Percentiles rank a stretch among this genome's conserved stretches.
Evolutionary conservation across 2,888 invertebrate species (phyloP).

Genomic region (Geotrupes spiniger): DNA sequence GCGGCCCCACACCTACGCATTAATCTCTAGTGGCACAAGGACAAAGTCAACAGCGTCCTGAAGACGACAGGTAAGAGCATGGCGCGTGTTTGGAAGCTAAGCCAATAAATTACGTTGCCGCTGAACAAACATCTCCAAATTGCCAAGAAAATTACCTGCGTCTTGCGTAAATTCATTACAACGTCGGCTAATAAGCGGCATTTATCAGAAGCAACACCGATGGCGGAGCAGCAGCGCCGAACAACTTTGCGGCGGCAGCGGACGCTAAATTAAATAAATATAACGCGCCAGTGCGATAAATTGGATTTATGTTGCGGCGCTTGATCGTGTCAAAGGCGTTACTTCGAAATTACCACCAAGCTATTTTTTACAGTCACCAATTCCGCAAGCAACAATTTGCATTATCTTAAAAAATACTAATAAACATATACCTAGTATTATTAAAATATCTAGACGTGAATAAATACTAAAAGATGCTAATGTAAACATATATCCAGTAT

Average conservation of each 20-base stretch:
- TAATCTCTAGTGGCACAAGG: slow-evolving; percentile 21
- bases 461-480: too few relatives aligned
- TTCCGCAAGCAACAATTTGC: too few relatives aligned
- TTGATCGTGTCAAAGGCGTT: too few relatives aligned
- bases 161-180: slow-evolving; percentile 45
- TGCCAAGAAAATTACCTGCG: slow-evolving; percentile 49
- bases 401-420: too few relatives aligned
- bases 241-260: neutral
- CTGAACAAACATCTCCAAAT: slow-evolving; percentile 48
- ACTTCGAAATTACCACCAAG: too few relatives aligned
- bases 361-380: too few relatives aligned
- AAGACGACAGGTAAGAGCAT: slow-evolving; percentile 32
- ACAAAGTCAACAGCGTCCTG: slow-evolving; percentile 29
- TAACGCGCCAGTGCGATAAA: too few relatives aligned
- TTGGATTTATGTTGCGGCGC: too few relatives aligned
- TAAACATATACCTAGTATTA: too few relatives aligned
- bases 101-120: slow-evolving; percentile 42
- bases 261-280: neutral
- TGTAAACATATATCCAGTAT: too few relatives aligned
- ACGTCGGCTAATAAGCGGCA: slow-evolving; percentile 45
- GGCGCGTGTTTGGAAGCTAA: slow-evolving; percentile 29
- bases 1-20: slow-evolving; percentile 31
- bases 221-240: neutral
- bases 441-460: too few relatives aligned
- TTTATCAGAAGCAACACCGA: slow-evolving; percentile 34